These are phyloP conservation scores for Apocheima hispidaria DNA, from an alignment of 2,888 invertebrate genomes.

Conservation along the genomic window DNA sequence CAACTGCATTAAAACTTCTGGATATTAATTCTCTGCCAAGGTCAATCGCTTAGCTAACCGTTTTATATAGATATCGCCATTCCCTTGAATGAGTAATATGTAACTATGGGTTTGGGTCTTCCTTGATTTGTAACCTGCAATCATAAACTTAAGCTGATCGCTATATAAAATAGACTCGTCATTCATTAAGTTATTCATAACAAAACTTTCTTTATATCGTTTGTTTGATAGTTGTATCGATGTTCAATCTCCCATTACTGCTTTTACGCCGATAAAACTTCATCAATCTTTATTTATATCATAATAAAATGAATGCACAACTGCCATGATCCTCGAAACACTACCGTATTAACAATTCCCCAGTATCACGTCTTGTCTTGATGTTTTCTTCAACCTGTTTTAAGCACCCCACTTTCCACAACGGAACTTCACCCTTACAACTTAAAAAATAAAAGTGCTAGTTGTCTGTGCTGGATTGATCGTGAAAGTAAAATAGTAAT, in stretches of 20 bases:
- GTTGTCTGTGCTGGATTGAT: slow-evolving; percentile 52
- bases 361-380: slow-evolving; percentile 70
- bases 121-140: too few relatives aligned
- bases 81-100: too few relatives aligned
- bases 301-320: slow-evolving; percentile 82
- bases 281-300: slow-evolving; percentile 81
- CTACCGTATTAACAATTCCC: slow-evolving; percentile 80
- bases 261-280: slow-evolving; percentile 54
- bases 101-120: too few relatives aligned
- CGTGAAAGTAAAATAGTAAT: slow-evolving; percentile 77
- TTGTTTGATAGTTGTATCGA: neutral
- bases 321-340: slow-evolving; percentile 70
- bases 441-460: slow-evolving; percentile 49
- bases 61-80: too few relatives aligned
- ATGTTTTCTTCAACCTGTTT: slow-evolving; percentile 64
- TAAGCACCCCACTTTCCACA: slow-evolving; percentile 47
- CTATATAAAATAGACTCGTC: too few relatives aligned
- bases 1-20: too few relatives aligned
- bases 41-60: too few relatives aligned
- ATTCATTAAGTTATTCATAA: neutral
- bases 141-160: too few relatives aligned
- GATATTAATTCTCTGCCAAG: too few relatives aligned
- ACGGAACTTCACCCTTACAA: slow-evolving; percentile 49
- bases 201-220: neutral
- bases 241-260: slow-evolving; percentile 48